Conservation (phyloP, 2,113 vertebrate species). For the Nycticebus coucang region DNA sequence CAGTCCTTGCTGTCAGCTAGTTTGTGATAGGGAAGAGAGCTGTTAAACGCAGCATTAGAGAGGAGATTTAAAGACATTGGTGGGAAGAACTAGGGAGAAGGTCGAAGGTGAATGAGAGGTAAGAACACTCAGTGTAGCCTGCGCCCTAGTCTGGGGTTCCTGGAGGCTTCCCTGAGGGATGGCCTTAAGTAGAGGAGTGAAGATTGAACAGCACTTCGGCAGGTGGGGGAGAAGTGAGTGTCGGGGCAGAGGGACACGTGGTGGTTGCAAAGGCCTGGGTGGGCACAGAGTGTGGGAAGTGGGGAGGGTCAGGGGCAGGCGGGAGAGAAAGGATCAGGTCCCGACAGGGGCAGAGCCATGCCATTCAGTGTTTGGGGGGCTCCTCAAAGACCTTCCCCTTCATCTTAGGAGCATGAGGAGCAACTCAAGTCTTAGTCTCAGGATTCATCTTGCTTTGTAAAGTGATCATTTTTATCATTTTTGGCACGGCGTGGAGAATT, state of each 20-base stretch:
- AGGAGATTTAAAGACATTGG: background rate
- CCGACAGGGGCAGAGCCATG: accelerated
- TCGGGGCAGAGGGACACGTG: background rate
- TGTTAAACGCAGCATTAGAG: background rate
- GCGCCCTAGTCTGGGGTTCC: background rate
- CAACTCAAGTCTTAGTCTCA: background rate
- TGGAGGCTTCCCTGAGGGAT: background rate
- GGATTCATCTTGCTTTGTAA: background rate
- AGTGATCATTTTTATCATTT: background rate
- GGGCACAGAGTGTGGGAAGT: accelerated
- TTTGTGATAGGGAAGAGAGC: background rate
- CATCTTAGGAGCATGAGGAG: background rate
- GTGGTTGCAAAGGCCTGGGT: background rate
- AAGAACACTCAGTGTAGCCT: accelerated
- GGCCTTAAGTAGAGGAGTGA: background rate
- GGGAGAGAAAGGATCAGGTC: background rate
- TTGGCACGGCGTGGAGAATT: background rate
- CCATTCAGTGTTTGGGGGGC: accelerated
- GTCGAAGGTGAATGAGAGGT: too few relatives aligned
- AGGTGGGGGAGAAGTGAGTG: too few relatives aligned
- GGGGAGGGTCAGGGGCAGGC: accelerated
- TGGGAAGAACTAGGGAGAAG: too few relatives aligned
- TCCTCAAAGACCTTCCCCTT: accelerated
- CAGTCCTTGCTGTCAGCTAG: background rate
- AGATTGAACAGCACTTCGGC: background rate